These are phyloP conservation scores for Napeogenes sylphis DNA, from an alignment of 2,888 invertebrate genomes.

Conservation along the genomic window DNA sequence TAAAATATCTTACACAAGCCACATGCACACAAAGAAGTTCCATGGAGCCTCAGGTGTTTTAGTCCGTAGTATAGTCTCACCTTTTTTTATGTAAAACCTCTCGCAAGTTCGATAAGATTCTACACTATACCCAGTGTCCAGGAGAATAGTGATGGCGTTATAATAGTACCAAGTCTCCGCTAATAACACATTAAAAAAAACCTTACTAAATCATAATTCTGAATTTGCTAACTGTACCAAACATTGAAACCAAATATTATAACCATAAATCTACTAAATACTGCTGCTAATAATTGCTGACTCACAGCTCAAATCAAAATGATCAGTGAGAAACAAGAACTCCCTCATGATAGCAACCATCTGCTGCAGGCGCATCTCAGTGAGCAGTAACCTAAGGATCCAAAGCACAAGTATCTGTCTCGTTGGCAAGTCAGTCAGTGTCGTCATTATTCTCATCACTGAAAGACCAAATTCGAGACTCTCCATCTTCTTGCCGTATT, in stretches of 20 bases:
- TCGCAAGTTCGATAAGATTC: conserved; percentile 71
- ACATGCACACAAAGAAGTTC: conserved; percentile 76
- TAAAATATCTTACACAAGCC: conserved; percentile 73
- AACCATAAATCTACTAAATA: neutral
- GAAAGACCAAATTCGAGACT: conserved; percentile 52
- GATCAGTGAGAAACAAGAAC: conserved; percentile 51
- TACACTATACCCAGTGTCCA: conserved; percentile 79
- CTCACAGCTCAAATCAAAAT: conserved; percentile 54
- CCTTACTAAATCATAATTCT: too few relatives aligned
- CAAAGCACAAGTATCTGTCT: conserved; percentile 47
- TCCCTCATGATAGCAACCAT: conserved; percentile 58
- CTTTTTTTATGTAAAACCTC: conserved; percentile 74
- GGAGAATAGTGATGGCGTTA: conserved; percentile 73
- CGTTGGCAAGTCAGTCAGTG: conserved; percentile 41
- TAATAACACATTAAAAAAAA: conserved; percentile 13
- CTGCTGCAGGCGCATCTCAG: conserved; percentile 48
- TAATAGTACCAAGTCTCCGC: conserved; percentile 80
- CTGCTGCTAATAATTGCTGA: conserved; percentile 8
- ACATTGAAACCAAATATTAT: too few relatives aligned
- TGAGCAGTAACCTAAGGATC: conserved; percentile 51
- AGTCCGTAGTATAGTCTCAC: conserved; percentile 62
- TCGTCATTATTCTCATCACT: conserved; percentile 52
- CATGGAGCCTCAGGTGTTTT: conserved; percentile 73
- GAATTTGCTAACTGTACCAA: too few relatives aligned
- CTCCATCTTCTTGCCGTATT: conserved; percentile 49